phyloP scores from a whole-genome alignment of 2,797 vertebrate genomes.

The Tapirus indicus region DNA sequence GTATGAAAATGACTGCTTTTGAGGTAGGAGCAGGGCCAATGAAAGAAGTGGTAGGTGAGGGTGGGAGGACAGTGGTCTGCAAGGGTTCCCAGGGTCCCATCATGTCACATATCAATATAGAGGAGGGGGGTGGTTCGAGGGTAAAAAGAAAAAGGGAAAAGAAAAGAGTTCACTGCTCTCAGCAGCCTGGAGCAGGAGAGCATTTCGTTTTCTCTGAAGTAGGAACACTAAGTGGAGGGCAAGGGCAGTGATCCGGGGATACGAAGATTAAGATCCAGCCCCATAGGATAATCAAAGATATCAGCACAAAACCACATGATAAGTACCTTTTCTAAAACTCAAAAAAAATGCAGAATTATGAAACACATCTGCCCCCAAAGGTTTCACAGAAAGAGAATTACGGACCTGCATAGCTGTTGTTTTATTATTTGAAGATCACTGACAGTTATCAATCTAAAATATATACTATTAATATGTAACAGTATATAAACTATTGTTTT shows the following conservation, averaged over 20 bases:
- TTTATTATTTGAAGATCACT: conserved; percentile 36
- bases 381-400: background rate
- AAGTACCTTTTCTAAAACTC: background rate
- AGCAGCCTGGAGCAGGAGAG: background rate
- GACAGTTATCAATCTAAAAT: background rate
- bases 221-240: background rate
- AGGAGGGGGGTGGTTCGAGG: background rate
- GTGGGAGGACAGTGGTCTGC: background rate
- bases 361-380: background rate
- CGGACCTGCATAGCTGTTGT: background rate
- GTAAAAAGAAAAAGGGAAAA: background rate
- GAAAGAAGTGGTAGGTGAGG: background rate
- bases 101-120: background rate
- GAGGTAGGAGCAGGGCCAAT: background rate
- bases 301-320: background rate
- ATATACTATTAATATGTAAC: background rate
- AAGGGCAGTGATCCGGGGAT: background rate
- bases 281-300: background rate
- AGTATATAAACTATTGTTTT: background rate
- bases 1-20: background rate
- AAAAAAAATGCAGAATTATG: background rate
- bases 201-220: background rate
- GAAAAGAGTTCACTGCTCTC: background rate
- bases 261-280: background rate
- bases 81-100: background rate